Conservation (phyloP, 2,113 vertebrate genomes). For the Fregata magnificens region DNA sequence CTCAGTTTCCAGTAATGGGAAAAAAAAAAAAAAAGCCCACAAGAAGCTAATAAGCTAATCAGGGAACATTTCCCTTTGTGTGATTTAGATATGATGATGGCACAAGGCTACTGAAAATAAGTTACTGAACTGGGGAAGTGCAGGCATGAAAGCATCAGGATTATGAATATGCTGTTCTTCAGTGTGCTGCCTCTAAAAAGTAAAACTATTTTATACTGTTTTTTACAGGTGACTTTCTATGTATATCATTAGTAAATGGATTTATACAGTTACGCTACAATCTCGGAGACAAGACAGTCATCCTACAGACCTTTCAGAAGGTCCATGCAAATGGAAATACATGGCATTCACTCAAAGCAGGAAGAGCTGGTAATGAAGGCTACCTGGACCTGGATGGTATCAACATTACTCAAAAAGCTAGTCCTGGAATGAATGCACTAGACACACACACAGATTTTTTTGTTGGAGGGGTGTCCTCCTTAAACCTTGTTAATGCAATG, state of each 20-base stretch:
- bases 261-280: slow-evolving; percentile 83
- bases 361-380: slow-evolving; percentile 74
- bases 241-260: slow-evolving; percentile 78
- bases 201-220: background rate
- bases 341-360: slow-evolving; percentile 81
- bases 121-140: background rate
- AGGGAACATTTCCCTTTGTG: background rate
- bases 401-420: slow-evolving; percentile 60
- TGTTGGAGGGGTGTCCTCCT: slow-evolving; percentile 80
- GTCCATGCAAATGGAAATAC: slow-evolving; percentile 52
- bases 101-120: background rate
- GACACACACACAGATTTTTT: slow-evolving; percentile 81
- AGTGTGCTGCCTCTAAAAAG: background rate
- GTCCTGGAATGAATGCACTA: slow-evolving; percentile 73
- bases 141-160: background rate
- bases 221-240: slow-evolving; percentile 86
- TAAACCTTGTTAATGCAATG: slow-evolving; percentile 71
- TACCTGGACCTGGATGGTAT: slow-evolving; percentile 78
- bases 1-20: background rate
- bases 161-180: background rate
- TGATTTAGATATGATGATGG: background rate
- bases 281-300: slow-evolving; percentile 77
- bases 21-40: background rate
- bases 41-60: background rate
- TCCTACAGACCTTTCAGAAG: slow-evolving; percentile 67